Base-by-base conservation (phyloP, 2,797 vertebrate genomes). In the Mus minutoides region DNA sequence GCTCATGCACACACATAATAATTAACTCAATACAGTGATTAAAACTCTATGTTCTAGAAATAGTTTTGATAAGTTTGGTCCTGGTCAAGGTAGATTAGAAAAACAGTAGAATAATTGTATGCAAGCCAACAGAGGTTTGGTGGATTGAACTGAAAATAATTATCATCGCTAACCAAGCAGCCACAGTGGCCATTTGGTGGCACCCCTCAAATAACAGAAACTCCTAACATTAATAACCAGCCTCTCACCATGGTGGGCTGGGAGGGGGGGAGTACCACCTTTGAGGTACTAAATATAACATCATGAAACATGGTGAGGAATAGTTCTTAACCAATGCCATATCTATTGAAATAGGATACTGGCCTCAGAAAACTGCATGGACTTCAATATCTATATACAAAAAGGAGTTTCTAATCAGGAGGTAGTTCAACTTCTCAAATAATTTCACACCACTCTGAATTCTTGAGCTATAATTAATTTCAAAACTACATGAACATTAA, bases 401-500 rank as follows among this genome's bases (percentile, higher is more conserved):
- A 58, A 75, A 60, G 64, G 31, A 82, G 46, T 7, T 60, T 84
- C 82, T 80, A 46, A 60, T 79, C 49, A 46, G 76, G 58, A 93
- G 56, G 52, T 73, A 80, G 34, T 82, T 93, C 64, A 88, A 4
- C 62, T 79, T 62, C 29, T 34, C 77, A 82, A 88, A 62, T 93
- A 88, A 93, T 78, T 86, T 77, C 83, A 86, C 24, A 79, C 24
- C 79, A 92, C n/a, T 91, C 71, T 91, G 58, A 91, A 91, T 94
- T 91, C 92, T 1, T 87, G 22, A 85, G 5, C 56, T 62, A 86
- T 90, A 96, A 94, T 67, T 93, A 64, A 95, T 62, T 95, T 96
- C 82, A 79, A 93, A 97, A 76, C 92, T 89, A 85, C 31, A 77
- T 78, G 76, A 89, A 92, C 69, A 83, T 80, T 80, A 82, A 58